Conservation (phyloP, 1,140 invertebrate genomes). For the Drosophila elegans region DNA sequence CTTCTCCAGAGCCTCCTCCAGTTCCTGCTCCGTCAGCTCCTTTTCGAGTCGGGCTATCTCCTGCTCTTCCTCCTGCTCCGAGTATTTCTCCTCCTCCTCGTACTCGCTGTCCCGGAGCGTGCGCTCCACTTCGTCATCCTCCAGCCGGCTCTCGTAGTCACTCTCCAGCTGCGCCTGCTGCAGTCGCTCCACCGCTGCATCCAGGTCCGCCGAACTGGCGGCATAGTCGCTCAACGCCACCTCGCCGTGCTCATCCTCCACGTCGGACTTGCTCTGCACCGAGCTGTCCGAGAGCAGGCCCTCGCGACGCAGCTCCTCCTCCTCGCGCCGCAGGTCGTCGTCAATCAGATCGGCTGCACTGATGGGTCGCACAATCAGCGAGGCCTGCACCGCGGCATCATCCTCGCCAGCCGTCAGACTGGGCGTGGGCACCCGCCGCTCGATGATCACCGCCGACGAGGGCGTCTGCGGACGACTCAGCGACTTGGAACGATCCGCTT, state of each 20-base stretch:
- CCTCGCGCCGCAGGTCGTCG: constrained; percentile 68
- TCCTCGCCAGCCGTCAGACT: constrained; percentile 84
- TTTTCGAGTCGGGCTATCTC: constrained; percentile 36
- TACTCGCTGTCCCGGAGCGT: constrained; percentile 70
- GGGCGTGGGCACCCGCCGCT: constrained; percentile 86
- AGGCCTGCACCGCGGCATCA: constrained; percentile 86
- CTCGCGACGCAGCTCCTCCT: constrained; percentile 73
- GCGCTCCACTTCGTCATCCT: constrained; percentile 75
- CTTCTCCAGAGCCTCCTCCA: constrained; percentile 67
- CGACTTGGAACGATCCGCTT: constrained; percentile 85
- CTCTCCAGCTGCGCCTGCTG: constrained; percentile 66
- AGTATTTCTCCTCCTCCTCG: constrained; percentile 62
- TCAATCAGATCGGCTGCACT: constrained; percentile 80
- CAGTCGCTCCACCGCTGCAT: constrained; percentile 67
- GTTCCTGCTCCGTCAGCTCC: constrained; percentile 58
- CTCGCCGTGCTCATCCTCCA: constrained; percentile 66
- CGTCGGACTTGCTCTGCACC: constrained; percentile 85
- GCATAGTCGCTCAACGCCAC: constrained; percentile 68
- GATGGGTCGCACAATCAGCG: constrained; percentile 86
- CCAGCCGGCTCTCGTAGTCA: constrained; percentile 70
- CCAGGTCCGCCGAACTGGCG: constrained; percentile 69
- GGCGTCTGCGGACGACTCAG: constrained; percentile 86
- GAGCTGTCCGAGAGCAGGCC: constrained; percentile 84
- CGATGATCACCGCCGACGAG: constrained; percentile 87
- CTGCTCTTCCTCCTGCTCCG: constrained; percentile 44